phyloP scores from a whole-genome alignment of 2,113 vertebrate species.

The Lonchura striata region DNA sequence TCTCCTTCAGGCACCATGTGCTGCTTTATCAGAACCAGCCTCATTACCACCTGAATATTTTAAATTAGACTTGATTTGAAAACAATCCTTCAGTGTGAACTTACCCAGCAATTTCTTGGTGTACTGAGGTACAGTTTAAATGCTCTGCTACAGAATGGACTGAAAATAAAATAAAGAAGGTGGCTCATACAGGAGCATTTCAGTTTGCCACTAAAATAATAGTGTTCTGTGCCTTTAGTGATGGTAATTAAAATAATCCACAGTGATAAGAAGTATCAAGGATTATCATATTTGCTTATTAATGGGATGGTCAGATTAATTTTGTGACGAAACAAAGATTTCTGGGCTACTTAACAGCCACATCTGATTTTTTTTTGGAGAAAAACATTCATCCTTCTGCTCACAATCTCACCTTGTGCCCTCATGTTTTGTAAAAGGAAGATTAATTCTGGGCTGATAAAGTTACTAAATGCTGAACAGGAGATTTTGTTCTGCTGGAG shows the following conservation, averaged over 20 bases:
- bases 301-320: neutral
- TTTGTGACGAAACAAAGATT: neutral
- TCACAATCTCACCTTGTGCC: neutral
- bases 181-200: neutral
- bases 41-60: neutral
- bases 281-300: slow-evolving; percentile 18
- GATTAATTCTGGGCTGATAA: neutral
- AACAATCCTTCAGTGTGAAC: neutral
- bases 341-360: neutral
- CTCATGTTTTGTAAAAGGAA: neutral
- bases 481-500: neutral
- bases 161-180: neutral
- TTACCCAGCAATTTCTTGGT: neutral
- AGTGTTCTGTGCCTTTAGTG: neutral
- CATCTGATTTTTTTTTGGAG: slow-evolving; percentile 21
- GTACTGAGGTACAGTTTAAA: neutral
- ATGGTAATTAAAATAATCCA: slow-evolving; percentile 30
- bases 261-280: neutral
- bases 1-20: neutral
- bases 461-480: neutral
- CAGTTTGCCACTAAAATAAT: neutral
- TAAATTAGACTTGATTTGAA: neutral
- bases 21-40: neutral
- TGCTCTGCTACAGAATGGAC: neutral
- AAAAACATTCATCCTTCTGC: neutral